Conservation (phyloP, 2,888 invertebrate species). For the Cordilura impudica region DNA sequence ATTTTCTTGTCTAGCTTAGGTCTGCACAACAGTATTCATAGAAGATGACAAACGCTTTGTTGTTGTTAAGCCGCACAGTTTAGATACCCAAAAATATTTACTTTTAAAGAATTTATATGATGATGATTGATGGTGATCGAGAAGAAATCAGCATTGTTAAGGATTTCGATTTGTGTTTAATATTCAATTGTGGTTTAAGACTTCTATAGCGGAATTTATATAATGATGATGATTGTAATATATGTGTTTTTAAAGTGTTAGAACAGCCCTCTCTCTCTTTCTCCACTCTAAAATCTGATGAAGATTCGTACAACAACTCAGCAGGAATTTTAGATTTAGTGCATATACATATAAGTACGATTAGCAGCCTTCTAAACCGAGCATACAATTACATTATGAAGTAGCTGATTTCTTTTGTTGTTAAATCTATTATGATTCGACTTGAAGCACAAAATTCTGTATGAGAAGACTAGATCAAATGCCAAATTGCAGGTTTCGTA, state of each 20-base stretch:
- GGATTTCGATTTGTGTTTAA: neutral
- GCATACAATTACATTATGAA: neutral
- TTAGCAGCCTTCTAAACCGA: neutral
- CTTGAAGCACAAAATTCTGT: neutral
- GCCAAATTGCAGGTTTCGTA: neutral
- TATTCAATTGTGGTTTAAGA: neutral
- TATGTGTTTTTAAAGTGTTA: neutral
- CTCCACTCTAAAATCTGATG: neutral
- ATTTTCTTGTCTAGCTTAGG: conserved; percentile 8
- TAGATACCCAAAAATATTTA: neutral
- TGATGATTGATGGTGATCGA: neutral
- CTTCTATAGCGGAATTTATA: neutral
- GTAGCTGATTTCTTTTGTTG: neutral
- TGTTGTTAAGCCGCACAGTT: too few relatives aligned
- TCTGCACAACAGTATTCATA: conserved; percentile 49
- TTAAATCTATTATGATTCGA: neutral
- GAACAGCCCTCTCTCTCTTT: neutral
- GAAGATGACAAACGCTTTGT: conserved; percentile 53
- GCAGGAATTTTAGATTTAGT: neutral
- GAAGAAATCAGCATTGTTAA: neutral
- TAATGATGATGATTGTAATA: neutral
- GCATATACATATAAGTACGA: too few relatives aligned
- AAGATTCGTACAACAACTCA: neutral
- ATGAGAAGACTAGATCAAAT: neutral
- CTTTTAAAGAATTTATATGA: neutral